phyloP scores from a whole-genome alignment of 2,888 invertebrate genomes.

The Scaptomyza caliginosa region DNA sequence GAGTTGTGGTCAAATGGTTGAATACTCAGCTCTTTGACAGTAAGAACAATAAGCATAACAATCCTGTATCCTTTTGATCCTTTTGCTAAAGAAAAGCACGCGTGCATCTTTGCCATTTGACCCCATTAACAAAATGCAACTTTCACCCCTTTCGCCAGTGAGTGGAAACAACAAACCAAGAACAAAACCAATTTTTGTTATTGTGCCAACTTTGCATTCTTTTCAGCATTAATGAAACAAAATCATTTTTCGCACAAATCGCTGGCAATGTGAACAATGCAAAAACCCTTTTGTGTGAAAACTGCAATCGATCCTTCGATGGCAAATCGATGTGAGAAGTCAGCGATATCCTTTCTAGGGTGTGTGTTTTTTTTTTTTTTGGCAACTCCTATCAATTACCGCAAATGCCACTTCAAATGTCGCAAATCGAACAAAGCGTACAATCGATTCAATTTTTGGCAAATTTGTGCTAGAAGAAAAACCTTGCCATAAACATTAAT shows the following conservation, averaged over 20 bases:
- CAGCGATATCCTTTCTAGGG: too few relatives aligned
- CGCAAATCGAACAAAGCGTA: slow-evolving; percentile 62
- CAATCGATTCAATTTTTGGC: slow-evolving; percentile 71
- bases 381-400: slow-evolving; percentile 69
- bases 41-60: neutral
- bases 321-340: slow-evolving; percentile 23
- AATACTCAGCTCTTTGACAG: too few relatives aligned
- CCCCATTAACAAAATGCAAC: slow-evolving; percentile 20
- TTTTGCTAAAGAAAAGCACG: slow-evolving; percentile 23
- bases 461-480: slow-evolving; percentile 56
- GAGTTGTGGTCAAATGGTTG: neutral
- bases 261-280: slow-evolving; percentile 22
- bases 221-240: slow-evolving; percentile 37
- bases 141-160: slow-evolving; percentile 39
- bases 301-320: slow-evolving; percentile 8
- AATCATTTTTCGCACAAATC: slow-evolving; percentile 64
- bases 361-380: too few relatives aligned
- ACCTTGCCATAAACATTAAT: neutral
- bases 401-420: slow-evolving; percentile 75
- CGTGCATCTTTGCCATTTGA: slow-evolving; percentile 26
- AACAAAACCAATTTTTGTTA: slow-evolving; percentile 17
- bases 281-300: slow-evolving; percentile 3
- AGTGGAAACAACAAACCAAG: neutral
- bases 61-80: slow-evolving; percentile 11
- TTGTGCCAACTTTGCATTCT: slow-evolving; percentile 69